Base-by-base conservation (phyloP, 1,140 invertebrate genomes). In the Latrodectus geometricus region DNA sequence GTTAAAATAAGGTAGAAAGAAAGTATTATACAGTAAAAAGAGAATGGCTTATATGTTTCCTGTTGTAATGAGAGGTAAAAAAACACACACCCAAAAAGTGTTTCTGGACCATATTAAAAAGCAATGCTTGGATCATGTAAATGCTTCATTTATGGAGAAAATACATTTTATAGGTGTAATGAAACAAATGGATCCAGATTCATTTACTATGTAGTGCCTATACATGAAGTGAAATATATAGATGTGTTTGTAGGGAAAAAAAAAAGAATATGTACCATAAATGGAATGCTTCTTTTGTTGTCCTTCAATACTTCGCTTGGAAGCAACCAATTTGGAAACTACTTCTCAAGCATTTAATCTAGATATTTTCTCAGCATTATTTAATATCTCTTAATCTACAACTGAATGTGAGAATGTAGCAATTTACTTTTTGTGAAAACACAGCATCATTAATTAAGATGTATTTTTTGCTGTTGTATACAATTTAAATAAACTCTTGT, bases 401-500 rank as follows among this genome's bases (percentile, higher is more conserved):
- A 52, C 15, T 84, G 65, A 76, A 69, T 84, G 82, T 76, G 73
- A 66, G 73, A 76, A 15, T 23, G 17, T 68, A 69, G 61, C 11
- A 84, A 23, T n/a, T 75, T 76, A n/a, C 82, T 83, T 72, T 76
- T 20, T 70, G 20, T 15, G 68, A 69, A 17, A 2, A 61, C 54
- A 61, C 54, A 70, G 61, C 82, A 75, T 61, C 65, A 61, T 76
- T 70, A 21, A 69, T 76, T 84, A 76, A 75, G 74, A 76, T 84
- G 73, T 76, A 84, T 84, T 84, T 84, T 84, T 84, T 84, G 54
- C 61, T 76, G 56, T 84, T 84, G 82, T 84, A 76, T 76, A 66
- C 74, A 12, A 76, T 73, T 21, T 83, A 84, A 84, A 76, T 9
- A 84, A 54, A 76, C n/a, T 84, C 72, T 84, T 84, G 73, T 84